phyloP scores from a whole-genome alignment of 2,888 invertebrate species.

The Ectemnius cavifrons region DNA sequence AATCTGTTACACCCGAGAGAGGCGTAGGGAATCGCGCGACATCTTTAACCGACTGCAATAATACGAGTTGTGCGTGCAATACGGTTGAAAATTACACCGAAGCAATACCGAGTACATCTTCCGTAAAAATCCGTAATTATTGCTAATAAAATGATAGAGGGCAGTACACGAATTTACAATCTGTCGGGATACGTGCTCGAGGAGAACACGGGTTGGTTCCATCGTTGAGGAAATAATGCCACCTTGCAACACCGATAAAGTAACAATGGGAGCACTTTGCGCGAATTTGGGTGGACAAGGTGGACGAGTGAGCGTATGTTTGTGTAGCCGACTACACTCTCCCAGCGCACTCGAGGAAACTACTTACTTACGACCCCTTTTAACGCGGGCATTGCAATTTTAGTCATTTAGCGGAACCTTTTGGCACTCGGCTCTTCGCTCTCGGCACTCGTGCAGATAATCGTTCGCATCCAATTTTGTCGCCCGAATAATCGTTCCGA shows the following conservation, averaged over 20 bases:
- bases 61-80: background rate
- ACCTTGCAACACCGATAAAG: background rate
- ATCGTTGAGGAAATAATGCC: slow-evolving; percentile 2
- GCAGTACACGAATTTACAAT: background rate
- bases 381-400: slow-evolving; percentile 7
- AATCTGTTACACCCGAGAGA: background rate
- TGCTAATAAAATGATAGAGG: background rate
- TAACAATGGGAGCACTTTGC: slow-evolving; percentile 2
- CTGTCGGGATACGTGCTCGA: background rate
- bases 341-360: background rate
- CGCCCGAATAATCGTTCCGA: background rate
- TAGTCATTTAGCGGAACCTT: background rate
- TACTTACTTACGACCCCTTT: slow-evolving; percentile 7
- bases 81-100: background rate
- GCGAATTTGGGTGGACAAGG: background rate
- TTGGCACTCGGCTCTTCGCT: background rate
- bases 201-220: background rate
- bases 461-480: background rate
- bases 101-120: background rate
- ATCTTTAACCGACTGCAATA: background rate
- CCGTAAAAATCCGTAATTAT: background rate
- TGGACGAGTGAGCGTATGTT: slow-evolving; percentile 2
- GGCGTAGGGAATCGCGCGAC: background rate
- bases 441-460: background rate
- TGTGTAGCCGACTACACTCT: background rate